Conservation (phyloP, 2,113 vertebrate genomes). For the Neodontobutis hainanensis region DNA sequence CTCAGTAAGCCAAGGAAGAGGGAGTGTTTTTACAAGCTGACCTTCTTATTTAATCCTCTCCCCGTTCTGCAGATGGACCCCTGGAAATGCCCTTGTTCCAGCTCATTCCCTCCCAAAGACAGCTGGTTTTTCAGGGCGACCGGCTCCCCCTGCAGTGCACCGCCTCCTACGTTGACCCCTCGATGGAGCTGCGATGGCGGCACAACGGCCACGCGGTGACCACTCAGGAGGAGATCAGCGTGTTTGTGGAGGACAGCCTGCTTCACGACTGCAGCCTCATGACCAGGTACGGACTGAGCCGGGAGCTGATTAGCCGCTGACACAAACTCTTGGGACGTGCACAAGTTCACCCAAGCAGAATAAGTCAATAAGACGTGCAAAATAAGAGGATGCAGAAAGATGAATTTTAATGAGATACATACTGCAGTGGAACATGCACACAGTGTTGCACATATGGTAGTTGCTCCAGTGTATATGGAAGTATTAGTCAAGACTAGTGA, state of each 20-base stretch:
- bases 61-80: conserved; percentile 78
- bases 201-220: conserved; percentile 76
- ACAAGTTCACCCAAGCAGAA: conserved; percentile 1
- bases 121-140: conserved; percentile 90
- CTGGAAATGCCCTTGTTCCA: conserved; percentile 90
- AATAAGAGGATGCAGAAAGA: background rate
- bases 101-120: conserved; percentile 89
- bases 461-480: background rate
- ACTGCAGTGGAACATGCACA: background rate
- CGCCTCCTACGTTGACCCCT: conserved; percentile 82
- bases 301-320: conserved; percentile 21
- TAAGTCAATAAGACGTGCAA: conserved; percentile 1
- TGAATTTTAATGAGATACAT: conserved; percentile 3
- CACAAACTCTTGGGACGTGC: conserved; percentile 3
- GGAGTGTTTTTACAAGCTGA: conserved; percentile 18
- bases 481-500: background rate
- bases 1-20: background rate
- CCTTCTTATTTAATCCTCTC: conserved; percentile 19
- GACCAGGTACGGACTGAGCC: conserved; percentile 80
- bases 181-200: conserved; percentile 82
- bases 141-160: conserved; percentile 89
- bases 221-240: conserved; percentile 81
- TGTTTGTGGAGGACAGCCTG: conserved; percentile 88
- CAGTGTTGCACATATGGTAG: background rate
- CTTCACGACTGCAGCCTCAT: conserved; percentile 91